phyloP scores from a whole-genome alignment of 1,140 invertebrate species.

The Drosophila malerkotliana region DNA sequence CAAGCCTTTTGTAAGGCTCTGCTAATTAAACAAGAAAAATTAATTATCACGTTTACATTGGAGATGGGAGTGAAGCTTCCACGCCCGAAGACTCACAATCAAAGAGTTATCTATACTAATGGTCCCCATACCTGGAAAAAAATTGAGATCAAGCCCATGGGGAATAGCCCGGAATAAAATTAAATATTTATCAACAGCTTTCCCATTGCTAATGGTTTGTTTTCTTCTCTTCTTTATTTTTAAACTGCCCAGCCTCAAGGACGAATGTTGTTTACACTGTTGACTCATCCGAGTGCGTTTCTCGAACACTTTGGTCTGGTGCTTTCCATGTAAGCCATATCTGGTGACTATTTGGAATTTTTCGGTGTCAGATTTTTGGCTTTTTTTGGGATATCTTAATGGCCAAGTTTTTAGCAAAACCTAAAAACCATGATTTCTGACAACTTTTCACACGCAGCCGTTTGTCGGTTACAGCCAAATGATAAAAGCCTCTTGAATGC shows the following conservation, averaged over 20 bases:
- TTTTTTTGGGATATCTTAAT: conserved; percentile 41
- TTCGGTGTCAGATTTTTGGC: conserved; percentile 31
- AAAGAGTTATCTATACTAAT: conserved; percentile 5
- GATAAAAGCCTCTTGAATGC: conserved; percentile 51
- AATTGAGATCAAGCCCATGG: conserved; percentile 28
- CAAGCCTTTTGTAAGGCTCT: conserved; percentile 1
- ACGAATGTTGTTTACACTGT: conserved; percentile 35
- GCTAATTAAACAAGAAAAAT: conserved; percentile 15
- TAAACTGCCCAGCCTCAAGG: conserved; percentile 39
- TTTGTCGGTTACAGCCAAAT: conserved; percentile 34
- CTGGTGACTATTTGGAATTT: conserved; percentile 21
- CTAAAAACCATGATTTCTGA: conserved; percentile 58
- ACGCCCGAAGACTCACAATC: background rate
- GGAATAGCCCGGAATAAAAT: conserved; percentile 26
- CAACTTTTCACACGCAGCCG: conserved; percentile 73
- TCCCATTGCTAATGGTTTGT: conserved; percentile 38
- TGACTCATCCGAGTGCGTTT: conserved; percentile 36
- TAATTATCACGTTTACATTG: conserved; percentile 1
- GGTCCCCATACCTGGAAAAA: background rate
- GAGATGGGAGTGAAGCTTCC: background rate
- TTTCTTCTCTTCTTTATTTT: conserved; percentile 46
- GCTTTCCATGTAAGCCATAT: conserved; percentile 24
- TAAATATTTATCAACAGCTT: conserved; percentile 52
- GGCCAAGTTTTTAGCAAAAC: conserved; percentile 31
- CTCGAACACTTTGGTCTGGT: conserved; percentile 18